Evolutionary conservation across 2,797 vertebrate genomes (phyloP).

Genomic region (Poeciliopsis infans): DNA sequence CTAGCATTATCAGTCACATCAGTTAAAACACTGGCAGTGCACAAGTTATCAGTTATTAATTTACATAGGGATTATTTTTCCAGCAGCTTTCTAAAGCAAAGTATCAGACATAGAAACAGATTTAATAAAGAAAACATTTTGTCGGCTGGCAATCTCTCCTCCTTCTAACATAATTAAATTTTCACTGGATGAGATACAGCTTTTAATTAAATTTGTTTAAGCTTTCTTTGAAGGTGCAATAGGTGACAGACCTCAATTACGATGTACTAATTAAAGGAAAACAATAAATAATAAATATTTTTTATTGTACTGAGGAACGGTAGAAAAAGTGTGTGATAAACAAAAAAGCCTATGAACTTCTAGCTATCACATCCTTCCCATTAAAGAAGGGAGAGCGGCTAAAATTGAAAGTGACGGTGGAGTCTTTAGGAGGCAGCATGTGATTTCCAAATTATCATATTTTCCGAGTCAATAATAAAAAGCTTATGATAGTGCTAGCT

Average conservation of each 20-base stretch:
- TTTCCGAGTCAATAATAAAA: conserved; percentile 87
- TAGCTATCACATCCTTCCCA: conserved; percentile 78
- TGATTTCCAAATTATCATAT: conserved; percentile 88
- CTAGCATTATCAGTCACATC: conserved; percentile 53
- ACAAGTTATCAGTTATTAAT: conserved; percentile 48
- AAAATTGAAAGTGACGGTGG: conserved; percentile 82
- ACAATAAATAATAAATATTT: conserved; percentile 66
- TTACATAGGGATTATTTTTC: conserved; percentile 60
- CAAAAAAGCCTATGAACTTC: conserved; percentile 74
- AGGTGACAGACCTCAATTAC: conserved; percentile 86
- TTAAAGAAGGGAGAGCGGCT: conserved; percentile 77
- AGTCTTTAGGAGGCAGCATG: conserved; percentile 82
- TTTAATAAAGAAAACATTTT: conserved; percentile 79
- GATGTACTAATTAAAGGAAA: conserved; percentile 83
- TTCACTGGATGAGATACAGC: conserved; percentile 77
- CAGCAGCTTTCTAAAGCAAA: conserved; percentile 53
- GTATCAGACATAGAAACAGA: conserved; percentile 62
- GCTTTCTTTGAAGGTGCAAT: conserved; percentile 79
- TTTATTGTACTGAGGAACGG: conserved; percentile 45
- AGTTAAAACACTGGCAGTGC: conserved; percentile 14
- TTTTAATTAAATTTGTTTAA: conserved; percentile 86
- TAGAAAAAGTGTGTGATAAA: conserved; percentile 50
- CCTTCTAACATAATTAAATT: conserved; percentile 85
- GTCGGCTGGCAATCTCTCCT: conserved; percentile 78
- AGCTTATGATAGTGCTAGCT: conserved; percentile 85